phyloP scores from a whole-genome alignment of 2,113 vertebrate genomes.

The Oreocharis arfaki region DNA sequence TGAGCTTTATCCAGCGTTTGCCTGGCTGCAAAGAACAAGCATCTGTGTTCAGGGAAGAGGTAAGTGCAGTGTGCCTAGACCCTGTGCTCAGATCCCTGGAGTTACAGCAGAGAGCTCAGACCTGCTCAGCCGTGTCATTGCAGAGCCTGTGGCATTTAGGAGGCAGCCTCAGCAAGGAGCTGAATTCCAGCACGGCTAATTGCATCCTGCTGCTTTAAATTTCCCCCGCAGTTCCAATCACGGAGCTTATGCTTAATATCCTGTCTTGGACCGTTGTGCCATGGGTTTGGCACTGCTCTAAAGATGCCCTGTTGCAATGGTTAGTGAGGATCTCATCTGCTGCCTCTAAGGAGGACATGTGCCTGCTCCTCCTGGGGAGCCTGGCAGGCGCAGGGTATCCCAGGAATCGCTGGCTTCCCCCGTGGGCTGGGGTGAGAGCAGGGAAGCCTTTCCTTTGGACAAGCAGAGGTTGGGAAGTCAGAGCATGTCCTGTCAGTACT shows the following conservation, averaged over 20 bases:
- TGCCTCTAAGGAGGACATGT: not conserved
- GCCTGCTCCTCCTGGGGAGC: not conserved
- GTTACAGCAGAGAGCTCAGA: not conserved
- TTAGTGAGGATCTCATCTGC: not conserved
- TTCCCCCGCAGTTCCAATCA: not conserved
- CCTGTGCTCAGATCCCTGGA: not conserved
- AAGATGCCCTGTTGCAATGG: slow-evolving; percentile 5
- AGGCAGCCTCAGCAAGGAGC: not conserved
- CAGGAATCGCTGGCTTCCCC: not conserved
- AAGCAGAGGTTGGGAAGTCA: not conserved
- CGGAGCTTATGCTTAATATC: not conserved
- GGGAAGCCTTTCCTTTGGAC: not conserved
- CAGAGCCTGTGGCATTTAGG: slow-evolving; percentile 6
- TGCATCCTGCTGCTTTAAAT: slow-evolving; percentile 25
- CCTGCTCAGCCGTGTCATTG: not conserved
- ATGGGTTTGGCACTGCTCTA: not conserved
- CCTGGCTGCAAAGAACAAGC: slow-evolving; percentile 89
- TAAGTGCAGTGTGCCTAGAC: slow-evolving; percentile 17
- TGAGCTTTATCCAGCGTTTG: slow-evolving; percentile 81
- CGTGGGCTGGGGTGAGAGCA: not conserved
- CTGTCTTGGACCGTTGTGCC: not conserved
- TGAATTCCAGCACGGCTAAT: not conserved
- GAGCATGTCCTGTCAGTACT: not conserved
- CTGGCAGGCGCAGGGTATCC: not conserved
- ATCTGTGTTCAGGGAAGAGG: slow-evolving; percentile 86